A percentile compares a stretch with the other conserved stretches of the same genome.
Evolutionary conservation across 92 coral and sea anemone species (phyloP).

Genomic region (Porites rus): DNA sequence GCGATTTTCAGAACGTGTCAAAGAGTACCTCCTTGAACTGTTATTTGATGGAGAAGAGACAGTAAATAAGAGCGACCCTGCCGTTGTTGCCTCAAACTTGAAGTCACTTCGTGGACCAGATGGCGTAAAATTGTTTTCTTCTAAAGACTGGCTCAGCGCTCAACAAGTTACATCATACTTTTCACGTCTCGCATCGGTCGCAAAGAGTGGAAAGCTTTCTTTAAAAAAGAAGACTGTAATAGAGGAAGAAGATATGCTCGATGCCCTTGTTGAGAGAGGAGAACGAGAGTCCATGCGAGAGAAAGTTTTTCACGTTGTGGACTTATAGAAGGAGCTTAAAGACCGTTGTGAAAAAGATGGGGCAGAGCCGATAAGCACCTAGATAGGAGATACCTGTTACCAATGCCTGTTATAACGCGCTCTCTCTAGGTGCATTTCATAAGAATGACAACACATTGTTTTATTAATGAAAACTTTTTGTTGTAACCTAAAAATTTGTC

Average conservation of each 20-base stretch:
- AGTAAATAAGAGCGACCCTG: conserved; percentile 29
- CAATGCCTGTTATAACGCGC: no score
- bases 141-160: conserved; percentile 35
- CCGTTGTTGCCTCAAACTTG: conserved; percentile 21
- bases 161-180: conserved; percentile 43
- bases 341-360: background rate
- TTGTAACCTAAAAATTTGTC: no score
- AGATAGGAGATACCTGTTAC: no score
- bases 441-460: no score
- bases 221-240: background rate
- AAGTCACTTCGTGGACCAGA: conserved; percentile 15
- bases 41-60: conserved; percentile 39
- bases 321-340: background rate
- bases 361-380: no score
- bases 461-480: no score
- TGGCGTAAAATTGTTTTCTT: conserved; percentile 23
- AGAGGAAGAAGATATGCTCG: background rate
- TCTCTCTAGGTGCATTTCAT: no score
- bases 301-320: background rate
- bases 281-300: background rate
- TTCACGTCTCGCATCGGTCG: conserved; percentile 29
- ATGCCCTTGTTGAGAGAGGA: background rate
- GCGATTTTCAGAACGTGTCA: conserved; percentile 2
- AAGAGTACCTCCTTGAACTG: conserved; percentile 13
- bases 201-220: conserved; percentile 25